Conservation (phyloP, 1,140 invertebrate genomes). For the Leucophenga varia region DNA sequence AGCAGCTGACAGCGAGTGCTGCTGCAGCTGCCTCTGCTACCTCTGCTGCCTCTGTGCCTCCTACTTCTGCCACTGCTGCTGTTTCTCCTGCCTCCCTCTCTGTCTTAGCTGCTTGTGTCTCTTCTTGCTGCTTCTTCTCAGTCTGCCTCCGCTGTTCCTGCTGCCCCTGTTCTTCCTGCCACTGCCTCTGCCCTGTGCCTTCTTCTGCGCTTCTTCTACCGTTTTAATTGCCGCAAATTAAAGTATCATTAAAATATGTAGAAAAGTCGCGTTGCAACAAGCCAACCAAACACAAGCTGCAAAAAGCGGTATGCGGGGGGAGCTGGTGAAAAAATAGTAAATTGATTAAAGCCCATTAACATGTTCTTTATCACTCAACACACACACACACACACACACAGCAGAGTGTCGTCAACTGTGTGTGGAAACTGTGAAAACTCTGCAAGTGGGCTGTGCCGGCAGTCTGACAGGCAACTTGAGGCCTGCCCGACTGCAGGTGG, state of each 20-base stretch:
- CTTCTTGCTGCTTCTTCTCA: neutral
- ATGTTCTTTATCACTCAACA: conserved; percentile 53
- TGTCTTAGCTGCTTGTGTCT: neutral
- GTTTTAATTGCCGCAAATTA: conserved; percentile 50
- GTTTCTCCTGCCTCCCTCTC: neutral
- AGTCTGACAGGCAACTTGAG: conserved; percentile 12
- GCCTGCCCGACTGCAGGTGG: no score
- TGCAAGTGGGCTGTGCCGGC: neutral
- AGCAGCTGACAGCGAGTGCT: no score
- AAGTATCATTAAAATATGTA: conserved; percentile 50
- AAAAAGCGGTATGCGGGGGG: conserved; percentile 24
- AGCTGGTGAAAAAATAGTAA: conserved; percentile 26
- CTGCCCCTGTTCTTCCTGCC: neutral
- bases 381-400: conserved; percentile 6
- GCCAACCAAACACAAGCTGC: conserved; percentile 6
- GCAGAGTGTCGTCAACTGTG: conserved; percentile 9
- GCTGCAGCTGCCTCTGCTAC: no score
- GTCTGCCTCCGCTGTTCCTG: neutral
- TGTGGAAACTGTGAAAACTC: conserved; percentile 5
- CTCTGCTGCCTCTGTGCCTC: neutral
- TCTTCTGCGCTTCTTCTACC: conserved; percentile 17
- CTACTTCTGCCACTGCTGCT: neutral
- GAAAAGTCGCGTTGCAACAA: conserved; percentile 17
- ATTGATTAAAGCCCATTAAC: conserved; percentile 53
- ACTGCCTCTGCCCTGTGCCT: neutral